Evolutionary conservation across 2,888 invertebrate species (phyloP).

Genomic region (Autographa pulchrina): DNA sequence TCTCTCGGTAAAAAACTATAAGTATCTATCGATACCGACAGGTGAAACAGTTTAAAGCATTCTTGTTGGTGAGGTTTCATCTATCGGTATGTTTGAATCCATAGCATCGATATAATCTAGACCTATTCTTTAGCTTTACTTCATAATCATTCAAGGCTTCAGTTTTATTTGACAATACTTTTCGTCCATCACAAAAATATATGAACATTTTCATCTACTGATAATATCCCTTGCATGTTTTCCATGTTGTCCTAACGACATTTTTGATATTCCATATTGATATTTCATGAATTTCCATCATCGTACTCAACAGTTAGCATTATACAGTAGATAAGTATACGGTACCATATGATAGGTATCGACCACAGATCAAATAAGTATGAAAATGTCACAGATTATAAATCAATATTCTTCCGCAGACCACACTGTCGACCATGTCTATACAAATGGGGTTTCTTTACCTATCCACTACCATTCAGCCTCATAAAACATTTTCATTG

Average conservation of each 20-base stretch:
- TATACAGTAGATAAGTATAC: neutral
- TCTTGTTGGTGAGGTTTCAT: slow-evolving; percentile 24
- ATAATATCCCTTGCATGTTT: slow-evolving; percentile 5
- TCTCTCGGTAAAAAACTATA: slow-evolving; percentile 46
- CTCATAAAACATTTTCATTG: slow-evolving; percentile 70
- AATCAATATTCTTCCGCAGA: slow-evolving; percentile 48
- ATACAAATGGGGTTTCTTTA: slow-evolving; percentile 60
- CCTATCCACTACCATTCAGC: slow-evolving; percentile 59
- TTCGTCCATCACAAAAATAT: neutral
- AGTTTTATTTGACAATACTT: slow-evolving; percentile 1
- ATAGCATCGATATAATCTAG: slow-evolving; percentile 41
- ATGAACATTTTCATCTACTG: slow-evolving; percentile 6
- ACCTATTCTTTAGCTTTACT: slow-evolving; percentile 27
- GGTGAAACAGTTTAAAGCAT: slow-evolving; percentile 36
- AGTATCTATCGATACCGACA: slow-evolving; percentile 41
- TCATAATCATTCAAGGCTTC: slow-evolving; percentile 29
- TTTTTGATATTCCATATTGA: neutral
- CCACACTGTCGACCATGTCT: slow-evolving; percentile 42
- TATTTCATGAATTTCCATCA: neutral
- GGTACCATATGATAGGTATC: no score
- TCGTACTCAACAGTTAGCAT: neutral
- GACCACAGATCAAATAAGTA: slow-evolving; percentile 29
- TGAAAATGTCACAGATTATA: slow-evolving; percentile 52
- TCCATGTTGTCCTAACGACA: neutral
- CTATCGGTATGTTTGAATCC: slow-evolving; percentile 34